Percentiles rank a stretch among this genome's conserved stretches.
Conservation (phyloP, 2,113 vertebrate genomes). For the Perca fluviatilis region DNA sequence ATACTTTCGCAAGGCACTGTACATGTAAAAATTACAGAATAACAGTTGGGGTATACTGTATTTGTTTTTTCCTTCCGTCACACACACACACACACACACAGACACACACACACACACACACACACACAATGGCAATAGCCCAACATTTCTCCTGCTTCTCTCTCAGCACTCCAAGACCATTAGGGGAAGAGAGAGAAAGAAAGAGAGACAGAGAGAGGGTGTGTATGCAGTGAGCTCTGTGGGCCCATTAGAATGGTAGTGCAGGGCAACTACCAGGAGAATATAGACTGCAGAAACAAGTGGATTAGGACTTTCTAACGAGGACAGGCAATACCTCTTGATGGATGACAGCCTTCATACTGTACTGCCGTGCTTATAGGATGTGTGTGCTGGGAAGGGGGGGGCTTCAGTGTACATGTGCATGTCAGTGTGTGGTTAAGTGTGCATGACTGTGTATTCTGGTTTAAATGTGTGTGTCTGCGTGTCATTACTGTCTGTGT, state of each 20-base stretch:
- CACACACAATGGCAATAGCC: neutral
- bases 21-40: neutral
- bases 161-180: slow-evolving; percentile 38
- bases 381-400: slow-evolving; percentile 35
- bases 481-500: slow-evolving; percentile 30
- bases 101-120: neutral
- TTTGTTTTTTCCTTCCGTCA: neutral
- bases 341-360: slow-evolving; percentile 79
- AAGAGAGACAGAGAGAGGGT: neutral
- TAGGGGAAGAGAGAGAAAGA: slow-evolving; percentile 4
- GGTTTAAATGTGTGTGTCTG: slow-evolving; percentile 33
- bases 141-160: slow-evolving; percentile 27
- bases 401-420: slow-evolving; percentile 24
- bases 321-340: slow-evolving; percentile 80
- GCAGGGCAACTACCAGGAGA: slow-evolving; percentile 67
- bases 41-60: neutral
- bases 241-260: slow-evolving; percentile 62
- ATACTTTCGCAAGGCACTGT: too few relatives aligned
- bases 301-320: slow-evolving; percentile 82
- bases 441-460: slow-evolving; percentile 36
- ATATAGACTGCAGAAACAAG: slow-evolving; percentile 80
- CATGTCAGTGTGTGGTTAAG: slow-evolving; percentile 40
- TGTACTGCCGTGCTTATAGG: slow-evolving; percentile 37
- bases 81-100: neutral
- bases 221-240: slow-evolving; percentile 34